Base-by-base conservation (phyloP, 2,888 invertebrate species). In the Aspidiotus destructor region DNA sequence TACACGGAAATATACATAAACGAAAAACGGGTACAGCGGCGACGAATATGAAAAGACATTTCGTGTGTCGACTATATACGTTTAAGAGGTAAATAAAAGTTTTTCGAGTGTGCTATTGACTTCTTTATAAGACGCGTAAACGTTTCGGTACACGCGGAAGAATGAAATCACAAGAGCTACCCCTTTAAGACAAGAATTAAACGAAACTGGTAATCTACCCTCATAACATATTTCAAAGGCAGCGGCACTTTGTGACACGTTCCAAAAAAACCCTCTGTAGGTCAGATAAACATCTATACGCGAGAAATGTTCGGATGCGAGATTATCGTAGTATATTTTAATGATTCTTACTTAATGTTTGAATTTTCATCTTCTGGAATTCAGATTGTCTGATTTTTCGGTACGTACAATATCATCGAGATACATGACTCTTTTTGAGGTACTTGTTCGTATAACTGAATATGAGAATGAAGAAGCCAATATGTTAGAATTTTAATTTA, bases 231-330 rank as follows among this genome's bases (percentile, higher is more conserved):
- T 64, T 64, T 64, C 57, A 64, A 57, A 28, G 28, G 28, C 28
- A 64, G 54, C 55, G 57, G 64, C 64, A 57, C 64, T 64, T 57
- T 64, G 64, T 64, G 64, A 64, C 64, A 64, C 64, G 64, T 64
- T 64, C 64, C 63, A 53, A 28, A 1, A 28, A 28, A 28, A 28
- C 64, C 7, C 55, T 28, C 55, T n/a, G 48, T 28, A 48, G 17
- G 55, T n/a, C 42, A 41, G 64, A 64, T 64, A 64, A 42, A 15
- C 64, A 64, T 64, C 64, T 64, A 64, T 57, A 64, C 54, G 55
- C 17, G 57, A 55, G 57, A 64, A 64, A 64, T 55, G 55, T 17
- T 54, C 42, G 42, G 64, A 64, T 64, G 55, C 64, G 42, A 64
- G 64, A 64, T 64, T 64, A 64, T 54, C 57, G 55, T 64, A 55